Conservation (phyloP, 2,888 invertebrate genomes). For the Orchesellides sinensis region DNA sequence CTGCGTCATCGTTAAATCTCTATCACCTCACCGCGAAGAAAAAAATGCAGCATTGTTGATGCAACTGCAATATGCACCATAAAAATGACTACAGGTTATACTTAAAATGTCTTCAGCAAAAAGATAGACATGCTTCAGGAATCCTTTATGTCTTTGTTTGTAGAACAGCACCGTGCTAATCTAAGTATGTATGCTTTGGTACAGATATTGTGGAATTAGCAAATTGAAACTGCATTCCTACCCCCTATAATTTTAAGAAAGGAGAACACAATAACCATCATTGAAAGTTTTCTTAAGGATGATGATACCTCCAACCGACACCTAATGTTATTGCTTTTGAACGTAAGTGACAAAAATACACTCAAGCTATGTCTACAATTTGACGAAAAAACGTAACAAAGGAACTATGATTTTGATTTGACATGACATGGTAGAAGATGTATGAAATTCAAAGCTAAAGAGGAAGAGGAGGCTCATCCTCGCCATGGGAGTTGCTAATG, state of each 20-base stretch:
- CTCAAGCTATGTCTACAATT: neutral
- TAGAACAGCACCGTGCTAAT: constrained; percentile 18
- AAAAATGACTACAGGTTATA: neutral
- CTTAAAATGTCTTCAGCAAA: constrained; percentile 30
- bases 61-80: constrained; percentile 1
- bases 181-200: neutral
- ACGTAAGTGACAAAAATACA: constrained; percentile 11
- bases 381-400: constrained; percentile 17
- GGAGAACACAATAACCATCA: constrained; percentile 19
- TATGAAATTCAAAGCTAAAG: constrained; percentile 31
- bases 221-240: constrained; percentile 34
- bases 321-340: neutral
- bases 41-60: neutral
- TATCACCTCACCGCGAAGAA: neutral
- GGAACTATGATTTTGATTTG: constrained; percentile 36
- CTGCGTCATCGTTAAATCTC: constrained; percentile 9
- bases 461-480: constrained; percentile 16
- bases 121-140: constrained; percentile 45
- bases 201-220: constrained; percentile 28
- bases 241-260: constrained; percentile 21
- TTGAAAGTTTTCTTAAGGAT: constrained; percentile 46
- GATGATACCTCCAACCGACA: neutral
- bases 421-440: constrained; percentile 30
- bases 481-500: constrained; percentile 25
- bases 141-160: constrained; percentile 51